Evolutionary conservation across 2,888 invertebrate genomes (phyloP).

Genomic region (Chironomus riparius): DNA sequence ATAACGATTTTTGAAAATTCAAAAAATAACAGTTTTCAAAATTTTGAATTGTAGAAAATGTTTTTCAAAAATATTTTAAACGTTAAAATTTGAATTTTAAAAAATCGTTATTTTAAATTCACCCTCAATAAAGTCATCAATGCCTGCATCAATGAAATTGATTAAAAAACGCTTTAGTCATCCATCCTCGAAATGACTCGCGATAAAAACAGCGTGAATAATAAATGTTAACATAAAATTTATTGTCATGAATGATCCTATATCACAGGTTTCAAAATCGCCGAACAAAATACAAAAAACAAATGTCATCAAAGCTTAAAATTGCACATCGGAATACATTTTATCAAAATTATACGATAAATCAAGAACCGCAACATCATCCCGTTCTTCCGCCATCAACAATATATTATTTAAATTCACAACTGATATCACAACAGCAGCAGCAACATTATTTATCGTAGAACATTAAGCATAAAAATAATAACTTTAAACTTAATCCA

Average conservation of each 20-base stretch:
- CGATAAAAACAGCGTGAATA: conserved; percentile 32
- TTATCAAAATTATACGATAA: conserved; percentile 22
- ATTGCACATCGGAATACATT: conserved; percentile 68
- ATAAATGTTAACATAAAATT: conserved; percentile 46
- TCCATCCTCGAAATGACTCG: no score
- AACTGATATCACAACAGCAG: not conserved
- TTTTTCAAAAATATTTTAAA: no score
- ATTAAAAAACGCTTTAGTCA: no score
- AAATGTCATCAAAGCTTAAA: conserved; percentile 79
- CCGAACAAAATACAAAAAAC: conserved; percentile 96
- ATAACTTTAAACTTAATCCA: no score
- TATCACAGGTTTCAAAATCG: conserved; percentile 66
- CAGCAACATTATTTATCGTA: not conserved
- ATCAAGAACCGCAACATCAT: not conserved
- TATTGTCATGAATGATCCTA: conserved; percentile 43
- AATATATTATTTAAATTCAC: not conserved
- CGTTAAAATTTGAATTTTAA: not conserved
- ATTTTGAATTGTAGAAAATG: no score
- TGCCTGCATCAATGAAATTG: no score
- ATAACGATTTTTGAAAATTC: conserved; percentile 32
- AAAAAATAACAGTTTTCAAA: no score
- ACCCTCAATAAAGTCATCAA: no score
- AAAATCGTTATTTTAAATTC: not conserved
- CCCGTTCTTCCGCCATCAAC: not conserved
- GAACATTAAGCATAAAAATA: no score